Evolutionary conservation across 2,888 invertebrate species (phyloP).

Genomic region (Disparrhopalites patrizii): DNA sequence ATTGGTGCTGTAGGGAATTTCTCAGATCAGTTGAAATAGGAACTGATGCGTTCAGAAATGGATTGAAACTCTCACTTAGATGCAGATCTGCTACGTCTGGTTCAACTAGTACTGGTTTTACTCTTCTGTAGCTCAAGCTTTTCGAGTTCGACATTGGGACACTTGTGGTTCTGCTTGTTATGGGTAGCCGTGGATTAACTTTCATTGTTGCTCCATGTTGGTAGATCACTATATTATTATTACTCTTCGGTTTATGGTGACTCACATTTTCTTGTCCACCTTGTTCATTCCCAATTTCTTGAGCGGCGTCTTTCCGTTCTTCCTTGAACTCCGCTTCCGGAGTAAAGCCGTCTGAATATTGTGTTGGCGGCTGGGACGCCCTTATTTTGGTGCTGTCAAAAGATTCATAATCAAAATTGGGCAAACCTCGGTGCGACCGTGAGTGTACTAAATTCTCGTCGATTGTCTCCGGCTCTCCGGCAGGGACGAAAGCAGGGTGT

Average conservation of each 20-base stretch:
- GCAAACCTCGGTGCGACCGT: neutral
- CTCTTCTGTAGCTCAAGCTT: neutral
- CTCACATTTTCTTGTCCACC: neutral
- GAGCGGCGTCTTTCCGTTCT: neutral
- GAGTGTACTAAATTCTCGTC: neutral
- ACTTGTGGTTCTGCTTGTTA: neutral
- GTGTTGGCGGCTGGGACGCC: neutral
- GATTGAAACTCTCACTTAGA: slow-evolving; percentile 26
- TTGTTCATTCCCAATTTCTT: neutral
- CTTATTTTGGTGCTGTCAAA: neutral
- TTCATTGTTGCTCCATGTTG: neutral
- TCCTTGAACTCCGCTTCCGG: neutral
- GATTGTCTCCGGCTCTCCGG: no score
- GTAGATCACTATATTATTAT: slow-evolving; percentile 9
- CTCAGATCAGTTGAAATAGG: slow-evolving; percentile 22
- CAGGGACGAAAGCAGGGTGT: neutral
- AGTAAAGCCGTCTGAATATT: neutral
- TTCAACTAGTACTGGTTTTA: neutral
- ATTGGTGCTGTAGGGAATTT: neutral
- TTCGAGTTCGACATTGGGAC: no score
- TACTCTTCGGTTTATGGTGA: neutral
- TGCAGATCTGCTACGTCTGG: slow-evolving; percentile 11
- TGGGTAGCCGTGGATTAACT: neutral
- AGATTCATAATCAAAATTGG: neutral
- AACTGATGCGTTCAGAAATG: slow-evolving; percentile 21